Base-by-base conservation (phyloP, 2,797 vertebrate species). In the Oreortyx pictus region DNA sequence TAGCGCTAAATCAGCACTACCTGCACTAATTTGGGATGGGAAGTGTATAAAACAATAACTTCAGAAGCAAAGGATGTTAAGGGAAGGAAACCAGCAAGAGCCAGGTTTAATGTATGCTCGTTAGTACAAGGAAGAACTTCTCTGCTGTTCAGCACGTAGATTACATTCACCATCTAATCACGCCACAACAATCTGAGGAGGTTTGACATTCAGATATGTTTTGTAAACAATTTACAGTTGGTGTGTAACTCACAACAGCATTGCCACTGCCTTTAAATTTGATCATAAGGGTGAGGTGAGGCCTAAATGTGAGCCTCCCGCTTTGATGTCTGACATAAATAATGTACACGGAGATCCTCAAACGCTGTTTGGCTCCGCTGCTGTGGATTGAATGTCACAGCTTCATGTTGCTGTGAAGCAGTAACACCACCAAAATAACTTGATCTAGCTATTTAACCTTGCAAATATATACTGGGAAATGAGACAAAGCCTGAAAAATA, bases 121-220 rank as follows among this genome's bases (percentile, higher is more conserved):
- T 86, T 82, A 86, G 89, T 46, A 49, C 25, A 82, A 60, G 74
- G 77, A 89, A 82, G 87, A 83, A 35, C 66, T 90, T 96, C 90
- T 89, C 86, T 89, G 37, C 82, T 89, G 56, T 68, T 95, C 76
- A 93, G 75, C 27, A 92, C 92, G 93, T 82, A 95, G 88, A 92
- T 95, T 90, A 73, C 23, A 72, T 92, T 86, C 72, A 59, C 27
- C 0, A 0, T 60, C 74, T 93, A 86, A 93, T 95, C 74, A 41
- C 66, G 62, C 44, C 62, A 62, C 82, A 81, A 89, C 80, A 92
- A 93, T 90, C 78, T 62, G n/a, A 82, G 79, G 52, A 50, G 76
- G 46, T 80, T 89, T 87, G 82, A 47, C 75, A 59, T 86, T 64
- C 68, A 79, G 43, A 57, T 64, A 62, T 70, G 71, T 90, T 96